Base-by-base conservation (phyloP, 2,113 vertebrate genomes). In the Nothobranchius kuhntae region DNA sequence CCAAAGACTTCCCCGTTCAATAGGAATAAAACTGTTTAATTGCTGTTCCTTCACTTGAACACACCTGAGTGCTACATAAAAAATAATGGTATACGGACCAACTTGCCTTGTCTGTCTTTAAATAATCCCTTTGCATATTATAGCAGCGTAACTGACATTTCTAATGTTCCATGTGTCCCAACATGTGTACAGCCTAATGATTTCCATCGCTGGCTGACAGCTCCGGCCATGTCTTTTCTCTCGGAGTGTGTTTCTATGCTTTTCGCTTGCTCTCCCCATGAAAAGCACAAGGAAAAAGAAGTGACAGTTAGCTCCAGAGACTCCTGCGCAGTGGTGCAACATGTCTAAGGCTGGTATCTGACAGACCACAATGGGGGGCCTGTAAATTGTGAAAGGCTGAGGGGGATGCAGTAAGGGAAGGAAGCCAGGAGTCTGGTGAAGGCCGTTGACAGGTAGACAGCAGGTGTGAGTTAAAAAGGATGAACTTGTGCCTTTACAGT, bases 401-500 rank as follows among this genome's bases (percentile, higher is more conserved):
- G 70, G 68, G 53, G 56, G 13, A 47, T 58, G 50, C 40, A 65
- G 58, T 21, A 71, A 68, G 51, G 67, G 63, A 52, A 65, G 61
- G 26, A 60, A 64, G 56, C 36, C 45, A 42, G 71, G 45, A 69
- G 61, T 71, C 72, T 60, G 54, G 64, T 83, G 73, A 69, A 80
- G 75, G 68, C 77, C 79, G 84, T 75, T 87, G 87, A 89, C 86
- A 89, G 78, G 77, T 82, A 86, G 80, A 87, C 80, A 74, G 80
- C 75, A 85, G 83, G 85, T 86, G 73, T 65, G 82, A 73, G 82
- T 83, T 30, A 71, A 80, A 83, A 80, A 64, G 15, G 71, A 84
- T 73, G 68, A 38, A 59, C 54, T 71, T 82, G 57, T 73, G 59
- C 53, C 65, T 48, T 50, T 47, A 40, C 55, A 64, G 57, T 65